phyloP scores from a whole-genome alignment of 2,113 vertebrate genomes.

The Neogobius melanostomus region DNA sequence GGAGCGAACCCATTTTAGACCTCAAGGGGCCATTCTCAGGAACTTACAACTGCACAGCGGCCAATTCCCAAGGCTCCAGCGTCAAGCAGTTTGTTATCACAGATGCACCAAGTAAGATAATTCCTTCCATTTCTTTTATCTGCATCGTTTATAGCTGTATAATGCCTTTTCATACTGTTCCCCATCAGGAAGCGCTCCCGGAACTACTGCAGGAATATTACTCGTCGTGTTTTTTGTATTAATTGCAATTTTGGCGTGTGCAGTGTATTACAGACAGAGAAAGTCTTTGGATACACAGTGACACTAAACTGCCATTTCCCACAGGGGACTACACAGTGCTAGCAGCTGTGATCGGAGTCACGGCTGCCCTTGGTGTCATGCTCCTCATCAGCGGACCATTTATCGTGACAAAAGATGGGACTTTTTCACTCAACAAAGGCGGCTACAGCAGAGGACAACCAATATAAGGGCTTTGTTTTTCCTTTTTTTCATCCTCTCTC shows the following conservation, averaged over 20 bases:
- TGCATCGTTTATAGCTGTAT: conserved; percentile 9
- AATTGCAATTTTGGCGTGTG: conserved; percentile 21
- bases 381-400: neutral
- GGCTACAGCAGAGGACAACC: conserved; percentile 17
- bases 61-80: conserved; percentile 17
- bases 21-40: conserved; percentile 29
- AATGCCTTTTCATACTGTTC: conserved; percentile 25
- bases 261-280: conserved; percentile 48
- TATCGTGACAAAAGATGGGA: conserved; percentile 25
- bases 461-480: conserved; percentile 29
- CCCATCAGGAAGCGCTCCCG: conserved; percentile 40
- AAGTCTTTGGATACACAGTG: neutral
- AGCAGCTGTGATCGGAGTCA: conserved; percentile 37
- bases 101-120: conserved; percentile 45
- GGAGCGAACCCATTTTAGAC: conserved; percentile 8
- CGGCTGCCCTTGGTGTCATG: conserved; percentile 14
- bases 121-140: neutral
- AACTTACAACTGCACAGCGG: conserved; percentile 61
- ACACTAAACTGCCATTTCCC: conserved; percentile 42
- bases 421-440: conserved; percentile 27
- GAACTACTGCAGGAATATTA: conserved; percentile 53
- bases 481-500: neutral
- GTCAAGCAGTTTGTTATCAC: conserved; percentile 60
- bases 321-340: conserved; percentile 57
- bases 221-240: conserved; percentile 32